Conservation (phyloP, 2,113 vertebrate genomes). For the Bostrychus sinensis region DNA sequence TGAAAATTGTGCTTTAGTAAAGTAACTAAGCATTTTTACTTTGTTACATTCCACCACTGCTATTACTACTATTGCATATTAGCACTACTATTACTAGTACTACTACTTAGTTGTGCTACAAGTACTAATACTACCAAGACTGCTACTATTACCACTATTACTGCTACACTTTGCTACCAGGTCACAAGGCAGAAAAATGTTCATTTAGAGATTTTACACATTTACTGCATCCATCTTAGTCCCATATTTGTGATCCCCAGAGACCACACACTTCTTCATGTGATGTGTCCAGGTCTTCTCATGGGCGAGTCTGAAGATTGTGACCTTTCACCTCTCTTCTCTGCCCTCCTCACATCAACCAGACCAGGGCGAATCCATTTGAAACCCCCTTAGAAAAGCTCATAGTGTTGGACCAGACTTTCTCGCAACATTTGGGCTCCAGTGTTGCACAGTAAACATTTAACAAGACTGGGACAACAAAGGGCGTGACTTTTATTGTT, state of each 20-base stretch:
- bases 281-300: slow-evolving; percentile 56
- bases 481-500: slow-evolving; percentile 18
- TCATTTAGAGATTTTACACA: too few relatives aligned
- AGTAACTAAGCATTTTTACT: too few relatives aligned
- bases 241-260: slow-evolving; percentile 48
- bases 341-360: slow-evolving; percentile 37
- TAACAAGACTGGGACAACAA: slow-evolving; percentile 28
- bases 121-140: too few relatives aligned
- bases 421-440: slow-evolving; percentile 57
- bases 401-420: slow-evolving; percentile 24
- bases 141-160: too few relatives aligned
- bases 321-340: slow-evolving; percentile 60
- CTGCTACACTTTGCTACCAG: too few relatives aligned
- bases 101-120: too few relatives aligned
- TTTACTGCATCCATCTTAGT: background rate
- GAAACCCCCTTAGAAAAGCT: slow-evolving; percentile 37
- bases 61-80: too few relatives aligned
- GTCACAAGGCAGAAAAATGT: too few relatives aligned
- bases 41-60: too few relatives aligned
- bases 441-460: slow-evolving; percentile 35
- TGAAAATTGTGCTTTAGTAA: too few relatives aligned
- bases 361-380: slow-evolving; percentile 61
- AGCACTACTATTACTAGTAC: too few relatives aligned
- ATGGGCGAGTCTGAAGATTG: slow-evolving; percentile 33
- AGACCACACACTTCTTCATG: slow-evolving; percentile 51